Base-by-base conservation (phyloP, 1,140 invertebrate genomes). In the Delia radicum region DNA sequence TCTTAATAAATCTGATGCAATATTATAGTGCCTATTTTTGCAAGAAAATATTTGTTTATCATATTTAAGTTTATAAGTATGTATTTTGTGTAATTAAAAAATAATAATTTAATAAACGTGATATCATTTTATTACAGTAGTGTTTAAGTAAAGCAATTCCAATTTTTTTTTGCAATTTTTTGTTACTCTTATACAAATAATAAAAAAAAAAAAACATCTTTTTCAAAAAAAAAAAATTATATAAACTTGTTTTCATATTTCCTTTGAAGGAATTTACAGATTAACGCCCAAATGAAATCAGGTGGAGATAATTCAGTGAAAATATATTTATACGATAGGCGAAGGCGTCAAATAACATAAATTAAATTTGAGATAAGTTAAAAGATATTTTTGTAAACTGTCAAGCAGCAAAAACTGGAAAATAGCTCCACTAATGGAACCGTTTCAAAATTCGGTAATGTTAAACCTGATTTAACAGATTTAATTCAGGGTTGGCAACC, bases 11-110 rank as follows among this genome's bases (percentile, higher is more conserved):
- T 69, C 65, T 33, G 81, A 81, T 81, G 82, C 82, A 84, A 84
- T 84, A 84, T 84, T 84, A 81, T 82, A 84, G 82, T 84, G 82
- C 82, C 82, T 84, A 81, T 82, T 78, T 81, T 84, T 69, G 21
- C n/a, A 73, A 73, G 6, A 12, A 73, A 46, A 71, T 24, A 62
- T 21, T 28, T 65, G 26, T n/a, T 48, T 48, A 48, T n/a, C n/a
- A n/a, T n/a, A 48, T 73, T 65, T 27, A 73, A 15, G 21, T 73
- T 73, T 18, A 73, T 42, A 15, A 26, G 18, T 46, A 24, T 48
- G 18, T 8, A 18, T 37, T 33, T 73, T 73, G 18, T 37, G 37
- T 73, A 33, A 69, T 69, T 69, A 33, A 69, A 69, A n/a, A 65
- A 65, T n/a, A 65, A 29, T 65, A 21, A 71, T 26, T 71, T 31